Conservation (phyloP, 2,797 vertebrate genomes). For the Falco novaeseelandiae region DNA sequence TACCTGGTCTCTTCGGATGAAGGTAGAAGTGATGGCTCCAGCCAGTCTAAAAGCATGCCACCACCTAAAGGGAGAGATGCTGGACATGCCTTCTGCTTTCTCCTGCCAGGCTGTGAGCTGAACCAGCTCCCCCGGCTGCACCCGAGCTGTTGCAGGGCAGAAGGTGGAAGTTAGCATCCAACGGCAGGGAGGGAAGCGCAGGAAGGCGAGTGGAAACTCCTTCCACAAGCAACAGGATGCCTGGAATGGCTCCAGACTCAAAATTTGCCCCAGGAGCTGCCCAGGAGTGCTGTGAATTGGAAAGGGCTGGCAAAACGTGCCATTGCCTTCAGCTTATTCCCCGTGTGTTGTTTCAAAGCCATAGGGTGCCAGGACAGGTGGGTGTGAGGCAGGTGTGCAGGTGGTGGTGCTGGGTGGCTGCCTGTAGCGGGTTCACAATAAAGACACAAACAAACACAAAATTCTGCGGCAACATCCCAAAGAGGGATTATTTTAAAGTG, state of each 20-base stretch:
- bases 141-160: not conserved
- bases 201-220: not conserved
- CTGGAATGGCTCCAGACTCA: not conserved
- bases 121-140: not conserved
- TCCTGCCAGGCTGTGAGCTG: not conserved
- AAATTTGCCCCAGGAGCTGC: not conserved
- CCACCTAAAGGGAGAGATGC: not conserved
- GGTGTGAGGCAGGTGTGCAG: not conserved
- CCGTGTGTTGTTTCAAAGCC: not conserved
- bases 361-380: not conserved
- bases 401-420: not conserved
- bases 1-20: not conserved
- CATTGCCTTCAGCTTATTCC: not conserved
- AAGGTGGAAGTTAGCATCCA: not conserved
- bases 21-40: not conserved
- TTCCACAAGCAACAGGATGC: not conserved
- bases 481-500: not conserved
- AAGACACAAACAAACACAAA: not conserved
- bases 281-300: not conserved
- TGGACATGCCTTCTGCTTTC: not conserved
- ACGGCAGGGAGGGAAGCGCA: rapidly evolving
- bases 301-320: not conserved
- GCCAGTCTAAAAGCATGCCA: not conserved
- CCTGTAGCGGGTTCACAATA: not conserved
- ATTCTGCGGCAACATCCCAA: not conserved